Conservation (phyloP, 2,888 invertebrate genomes). For the Lamellibrachia satsuma region DNA sequence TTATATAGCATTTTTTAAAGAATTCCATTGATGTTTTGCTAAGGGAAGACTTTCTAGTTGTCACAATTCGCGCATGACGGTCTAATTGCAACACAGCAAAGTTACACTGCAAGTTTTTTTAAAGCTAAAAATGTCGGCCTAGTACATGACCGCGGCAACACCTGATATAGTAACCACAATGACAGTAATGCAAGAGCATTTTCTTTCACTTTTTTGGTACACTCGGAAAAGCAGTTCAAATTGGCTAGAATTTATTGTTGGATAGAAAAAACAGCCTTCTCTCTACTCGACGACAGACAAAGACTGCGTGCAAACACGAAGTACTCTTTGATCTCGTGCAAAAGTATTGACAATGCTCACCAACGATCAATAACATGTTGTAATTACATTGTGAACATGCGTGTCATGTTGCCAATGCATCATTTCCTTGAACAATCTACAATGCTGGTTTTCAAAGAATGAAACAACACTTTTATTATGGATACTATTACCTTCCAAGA, state of each 20-base stretch:
- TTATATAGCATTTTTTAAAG: too few relatives aligned
- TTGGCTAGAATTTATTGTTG: background rate
- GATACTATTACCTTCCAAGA: too few relatives aligned
- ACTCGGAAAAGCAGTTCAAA: background rate
- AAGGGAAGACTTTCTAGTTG: background rate
- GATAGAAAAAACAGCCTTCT: background rate
- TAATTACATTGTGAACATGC: background rate
- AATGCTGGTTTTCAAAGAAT: background rate
- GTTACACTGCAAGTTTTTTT: background rate
- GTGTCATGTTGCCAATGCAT: background rate
- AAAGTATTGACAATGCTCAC: background rate
- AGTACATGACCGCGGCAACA: background rate
- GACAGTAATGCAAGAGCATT: background rate
- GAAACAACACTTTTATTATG: background rate
- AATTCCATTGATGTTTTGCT: too few relatives aligned
- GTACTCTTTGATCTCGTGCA: background rate
- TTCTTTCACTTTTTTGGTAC: background rate
- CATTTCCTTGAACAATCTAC: background rate
- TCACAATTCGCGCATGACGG: background rate
- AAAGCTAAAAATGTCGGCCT: background rate
- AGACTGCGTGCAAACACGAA: constrained; percentile 3
- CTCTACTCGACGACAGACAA: background rate
- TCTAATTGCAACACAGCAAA: background rate
- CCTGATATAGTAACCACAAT: background rate
- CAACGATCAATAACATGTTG: background rate